Evolutionary conservation across 2,888 invertebrate species (phyloP).

Genomic region (Troglohyphantes excavatus): DNA sequence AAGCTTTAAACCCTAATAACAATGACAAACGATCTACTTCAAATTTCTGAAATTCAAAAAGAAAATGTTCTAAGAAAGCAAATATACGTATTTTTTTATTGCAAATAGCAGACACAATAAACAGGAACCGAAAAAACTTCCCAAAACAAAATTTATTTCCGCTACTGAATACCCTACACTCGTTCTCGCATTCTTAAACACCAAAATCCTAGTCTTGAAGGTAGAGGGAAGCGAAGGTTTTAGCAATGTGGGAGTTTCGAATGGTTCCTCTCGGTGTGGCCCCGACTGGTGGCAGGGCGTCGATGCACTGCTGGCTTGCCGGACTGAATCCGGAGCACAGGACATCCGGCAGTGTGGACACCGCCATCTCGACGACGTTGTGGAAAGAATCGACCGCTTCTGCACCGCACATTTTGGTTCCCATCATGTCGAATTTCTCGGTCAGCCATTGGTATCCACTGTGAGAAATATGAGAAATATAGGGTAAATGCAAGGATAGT

Average conservation of each 20-base stretch:
- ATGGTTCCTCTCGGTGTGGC: constrained; percentile 66
- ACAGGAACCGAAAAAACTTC: not conserved
- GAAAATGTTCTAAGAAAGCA: too few species aligned
- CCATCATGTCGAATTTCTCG: constrained; percentile 25
- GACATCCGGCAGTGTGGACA: constrained; percentile 62
- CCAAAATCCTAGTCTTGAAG: constrained; percentile 37
- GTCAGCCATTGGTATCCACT: constrained; percentile 69
- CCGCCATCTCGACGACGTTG: constrained; percentile 65
- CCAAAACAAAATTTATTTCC: constrained; percentile 55
- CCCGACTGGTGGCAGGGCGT: constrained; percentile 60
- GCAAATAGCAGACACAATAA: not conserved
- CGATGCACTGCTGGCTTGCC: constrained; percentile 30
- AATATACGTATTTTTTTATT: too few species aligned
- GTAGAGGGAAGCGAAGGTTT: constrained; percentile 61
- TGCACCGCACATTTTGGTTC: constrained; percentile 60
- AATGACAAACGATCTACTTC: too few species aligned
- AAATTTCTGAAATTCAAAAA: too few species aligned
- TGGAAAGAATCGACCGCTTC: constrained; percentile 66
- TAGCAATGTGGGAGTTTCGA: constrained; percentile 65
- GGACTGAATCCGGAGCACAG: constrained; percentile 71
- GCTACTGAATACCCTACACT: constrained; percentile 6
- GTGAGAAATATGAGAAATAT: too few species aligned
- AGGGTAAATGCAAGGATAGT: too few species aligned
- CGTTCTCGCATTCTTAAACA: not conserved
- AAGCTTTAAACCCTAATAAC: too few species aligned